phyloP scores from a whole-genome alignment of 2,797 vertebrate genomes.

The Phoebastria nigripes region DNA sequence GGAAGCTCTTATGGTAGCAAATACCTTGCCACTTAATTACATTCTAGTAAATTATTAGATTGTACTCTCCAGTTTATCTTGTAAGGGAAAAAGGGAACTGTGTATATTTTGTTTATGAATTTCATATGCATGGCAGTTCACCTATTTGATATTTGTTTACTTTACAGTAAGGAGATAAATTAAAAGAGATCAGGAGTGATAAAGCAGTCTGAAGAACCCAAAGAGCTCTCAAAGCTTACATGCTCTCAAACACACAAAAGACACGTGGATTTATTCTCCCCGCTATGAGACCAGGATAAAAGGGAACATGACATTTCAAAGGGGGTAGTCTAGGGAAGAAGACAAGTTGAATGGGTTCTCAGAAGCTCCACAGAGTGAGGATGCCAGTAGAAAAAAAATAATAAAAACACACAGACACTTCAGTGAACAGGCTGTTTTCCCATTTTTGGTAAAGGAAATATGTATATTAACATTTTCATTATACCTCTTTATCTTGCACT shows the following conservation, averaged over 20 bases:
- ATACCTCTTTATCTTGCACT: neutral
- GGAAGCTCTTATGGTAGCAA: neutral
- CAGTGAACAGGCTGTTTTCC: neutral
- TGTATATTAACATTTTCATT: neutral
- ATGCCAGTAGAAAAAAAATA: neutral
- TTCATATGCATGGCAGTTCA: neutral
- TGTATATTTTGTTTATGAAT: neutral
- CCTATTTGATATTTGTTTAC: neutral
- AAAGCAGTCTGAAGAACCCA: neutral
- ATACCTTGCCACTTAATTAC: conserved; percentile 30
- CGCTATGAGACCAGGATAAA: neutral
- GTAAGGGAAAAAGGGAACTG: neutral
- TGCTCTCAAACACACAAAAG: neutral
- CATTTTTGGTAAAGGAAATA: neutral
- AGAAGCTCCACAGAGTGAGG: neutral
- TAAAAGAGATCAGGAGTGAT: neutral
- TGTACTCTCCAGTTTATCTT: neutral
- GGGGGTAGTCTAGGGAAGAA: neutral
- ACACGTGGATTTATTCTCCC: neutral
- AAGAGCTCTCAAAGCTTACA: neutral
- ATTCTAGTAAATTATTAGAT: conserved; percentile 15
- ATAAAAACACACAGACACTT: neutral
- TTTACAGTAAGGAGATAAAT: neutral
- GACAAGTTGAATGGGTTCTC: neutral
- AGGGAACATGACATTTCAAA: neutral